Conservation (phyloP, 2,797 vertebrate species). For the Borostomias antarcticus region DNA sequence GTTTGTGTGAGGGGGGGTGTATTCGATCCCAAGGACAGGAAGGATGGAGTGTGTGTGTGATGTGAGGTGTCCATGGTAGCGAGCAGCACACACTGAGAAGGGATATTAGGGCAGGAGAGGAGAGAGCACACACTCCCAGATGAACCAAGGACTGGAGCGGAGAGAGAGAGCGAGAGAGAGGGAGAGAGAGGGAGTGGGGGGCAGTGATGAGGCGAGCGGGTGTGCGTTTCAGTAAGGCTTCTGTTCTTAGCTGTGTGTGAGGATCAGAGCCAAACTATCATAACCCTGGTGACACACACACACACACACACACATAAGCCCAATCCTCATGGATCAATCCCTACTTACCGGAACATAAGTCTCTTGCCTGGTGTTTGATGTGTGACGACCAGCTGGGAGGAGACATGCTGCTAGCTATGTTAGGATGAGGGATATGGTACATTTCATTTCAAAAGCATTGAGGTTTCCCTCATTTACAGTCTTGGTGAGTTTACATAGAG, state of each 20-base stretch:
- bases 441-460: too few species aligned
- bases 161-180: constrained; percentile 33
- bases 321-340: constrained; percentile 61
- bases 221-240: constrained; percentile 23
- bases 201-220: constrained; percentile 45
- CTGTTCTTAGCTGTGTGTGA: constrained; percentile 35
- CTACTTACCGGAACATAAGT: constrained; percentile 58
- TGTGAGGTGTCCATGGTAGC: constrained; percentile 71
- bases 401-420: constrained; percentile 24
- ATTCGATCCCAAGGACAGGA: background rate
- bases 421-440: too few species aligned
- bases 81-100: constrained; percentile 70
- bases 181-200: constrained; percentile 40
- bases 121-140: constrained; percentile 70
- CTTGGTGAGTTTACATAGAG: too few species aligned
- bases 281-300: constrained; percentile 37
- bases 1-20: background rate
- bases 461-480: too few species aligned
- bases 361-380: constrained; percentile 61
- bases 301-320: constrained; percentile 40
- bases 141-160: constrained; percentile 43
- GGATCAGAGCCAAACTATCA: constrained; percentile 57
- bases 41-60: constrained; percentile 32
- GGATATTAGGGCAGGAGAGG: constrained; percentile 73
- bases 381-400: constrained; percentile 59